A percentile compares a stretch with the other conserved stretches of the same genome.
phyloP scores from a whole-genome alignment of 1,140 invertebrate species.

The Ceratina calcarata region DNA sequence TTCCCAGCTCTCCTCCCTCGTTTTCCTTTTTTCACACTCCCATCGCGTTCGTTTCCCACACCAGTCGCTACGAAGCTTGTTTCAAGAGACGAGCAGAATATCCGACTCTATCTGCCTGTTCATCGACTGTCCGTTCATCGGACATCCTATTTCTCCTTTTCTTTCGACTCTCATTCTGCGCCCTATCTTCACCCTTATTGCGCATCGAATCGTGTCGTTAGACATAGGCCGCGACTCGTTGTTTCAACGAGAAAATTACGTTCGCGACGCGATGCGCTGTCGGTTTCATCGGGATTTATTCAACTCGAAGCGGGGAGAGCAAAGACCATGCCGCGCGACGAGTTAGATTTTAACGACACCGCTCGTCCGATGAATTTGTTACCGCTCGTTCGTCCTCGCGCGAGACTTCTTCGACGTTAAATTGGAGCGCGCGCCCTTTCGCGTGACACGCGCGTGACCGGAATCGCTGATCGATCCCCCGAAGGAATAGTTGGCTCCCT shows the following conservation, averaged over 20 bases:
- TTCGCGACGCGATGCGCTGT: neutral
- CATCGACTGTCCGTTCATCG: conserved; percentile 9
- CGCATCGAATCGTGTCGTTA: neutral
- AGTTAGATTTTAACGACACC: neutral
- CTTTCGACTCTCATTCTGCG: neutral
- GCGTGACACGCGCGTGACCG: conserved; percentile 42
- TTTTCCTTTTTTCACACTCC: neutral
- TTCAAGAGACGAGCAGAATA: neutral
- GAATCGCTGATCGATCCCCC: conserved; percentile 33
- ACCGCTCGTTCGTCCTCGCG: conserved; percentile 12
- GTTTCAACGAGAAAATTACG: conserved; percentile 2
- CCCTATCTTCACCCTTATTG: neutral
- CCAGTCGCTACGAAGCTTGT: neutral
- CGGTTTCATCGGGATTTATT: neutral
- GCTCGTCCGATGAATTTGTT: neutral
- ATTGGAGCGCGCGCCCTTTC: conserved; percentile 45
- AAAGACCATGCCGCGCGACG: neutral
- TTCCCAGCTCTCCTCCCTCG: neutral
- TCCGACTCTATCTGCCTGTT: conserved; percentile 15
- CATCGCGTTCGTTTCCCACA: neutral
- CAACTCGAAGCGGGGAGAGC: neutral
- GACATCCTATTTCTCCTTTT: neutral
- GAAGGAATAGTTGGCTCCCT: conserved; percentile 53
- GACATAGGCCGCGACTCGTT: neutral
- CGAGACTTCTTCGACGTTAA: conserved; percentile 42